phyloP scores from a whole-genome alignment of 35 echinoderm and acorn worm genomes.

The Holothuria glaberrima region DNA sequence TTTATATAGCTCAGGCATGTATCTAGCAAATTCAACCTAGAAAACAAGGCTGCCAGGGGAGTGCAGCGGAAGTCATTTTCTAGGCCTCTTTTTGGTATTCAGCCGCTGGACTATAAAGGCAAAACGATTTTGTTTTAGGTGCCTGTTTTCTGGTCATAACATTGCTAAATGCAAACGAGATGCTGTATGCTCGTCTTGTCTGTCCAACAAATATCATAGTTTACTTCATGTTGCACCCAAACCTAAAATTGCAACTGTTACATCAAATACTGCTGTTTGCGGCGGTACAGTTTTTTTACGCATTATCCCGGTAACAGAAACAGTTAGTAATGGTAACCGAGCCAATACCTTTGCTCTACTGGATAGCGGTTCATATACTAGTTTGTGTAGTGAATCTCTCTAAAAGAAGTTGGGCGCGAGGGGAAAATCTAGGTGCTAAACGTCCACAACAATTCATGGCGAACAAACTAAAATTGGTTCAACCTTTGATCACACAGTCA shows the following conservation, averaged over 20 bases:
- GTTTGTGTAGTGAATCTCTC: conserved; percentile 20
- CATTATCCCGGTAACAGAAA: conserved; percentile 47
- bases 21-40: no score
- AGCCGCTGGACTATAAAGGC: no score
- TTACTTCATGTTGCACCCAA: not conserved
- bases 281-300: conserved; percentile 37
- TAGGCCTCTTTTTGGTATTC: no score
- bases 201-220: conserved; percentile 26
- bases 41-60: no score
- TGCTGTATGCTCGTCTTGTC: conserved; percentile 13
- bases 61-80: no score
- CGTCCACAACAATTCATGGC: conserved; percentile 46
- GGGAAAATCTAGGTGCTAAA: conserved; percentile 40
- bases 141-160: conserved; percentile 43
- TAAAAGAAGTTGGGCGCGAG: conserved; percentile 13
- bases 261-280: conserved; percentile 32
- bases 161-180: conserved; percentile 35
- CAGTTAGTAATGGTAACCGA: conserved; percentile 29
- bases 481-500: conserved; percentile 25
- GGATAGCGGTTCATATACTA: conserved; percentile 62
- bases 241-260: not conserved
- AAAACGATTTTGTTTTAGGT: conserved; percentile 43
- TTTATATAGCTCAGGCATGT: no score
- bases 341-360: conserved; percentile 51
- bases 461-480: conserved; percentile 18